Percentiles rank a stretch among this genome's conserved stretches.
phyloP scores from a whole-genome alignment of 2,888 invertebrate genomes.

The Tyria jacobaeae region DNA sequence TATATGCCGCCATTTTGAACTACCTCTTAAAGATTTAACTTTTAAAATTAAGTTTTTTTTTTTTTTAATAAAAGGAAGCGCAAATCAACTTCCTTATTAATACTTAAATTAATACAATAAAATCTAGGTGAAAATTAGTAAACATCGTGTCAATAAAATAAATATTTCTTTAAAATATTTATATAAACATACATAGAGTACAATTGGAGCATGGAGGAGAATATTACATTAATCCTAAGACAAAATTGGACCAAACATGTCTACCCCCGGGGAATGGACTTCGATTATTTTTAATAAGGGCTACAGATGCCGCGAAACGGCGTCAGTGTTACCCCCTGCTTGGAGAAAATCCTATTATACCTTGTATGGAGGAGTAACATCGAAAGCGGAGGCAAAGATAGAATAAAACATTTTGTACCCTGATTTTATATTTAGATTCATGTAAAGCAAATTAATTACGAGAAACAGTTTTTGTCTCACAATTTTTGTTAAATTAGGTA shows the following conservation, averaged over 20 bases:
- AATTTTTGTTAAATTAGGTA: too few relatives aligned
- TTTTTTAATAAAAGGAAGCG: too few relatives aligned
- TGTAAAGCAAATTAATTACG: too few relatives aligned
- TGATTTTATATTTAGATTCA: too few relatives aligned
- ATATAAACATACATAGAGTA: slow-evolving; percentile 2
- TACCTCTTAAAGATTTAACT: too few relatives aligned
- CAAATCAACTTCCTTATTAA: too few relatives aligned
- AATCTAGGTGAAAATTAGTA: neutral
- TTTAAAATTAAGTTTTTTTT: too few relatives aligned
- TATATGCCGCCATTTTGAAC: neutral
- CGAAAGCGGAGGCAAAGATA: neutral
- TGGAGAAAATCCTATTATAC: slow-evolving; percentile 21
- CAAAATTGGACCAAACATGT: slow-evolving; percentile 45
- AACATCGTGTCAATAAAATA: neutral
- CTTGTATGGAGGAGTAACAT: slow-evolving; percentile 4
- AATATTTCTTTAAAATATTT: neutral
- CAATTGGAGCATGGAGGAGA: slow-evolving; percentile 8
- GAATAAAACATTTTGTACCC: too few relatives aligned
- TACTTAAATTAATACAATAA: too few relatives aligned
- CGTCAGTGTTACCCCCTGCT: slow-evolving; percentile 18
- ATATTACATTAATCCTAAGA: slow-evolving; percentile 32
- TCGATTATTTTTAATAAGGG: slow-evolving; percentile 59
- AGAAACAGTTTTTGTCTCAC: too few relatives aligned
- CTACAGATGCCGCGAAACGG: slow-evolving; percentile 51
- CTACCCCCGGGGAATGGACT: slow-evolving; percentile 38